These are phyloP conservation scores for Anoura caudifer DNA, from an alignment of 2,113 vertebrate genomes.

Conservation along the genomic window DNA sequence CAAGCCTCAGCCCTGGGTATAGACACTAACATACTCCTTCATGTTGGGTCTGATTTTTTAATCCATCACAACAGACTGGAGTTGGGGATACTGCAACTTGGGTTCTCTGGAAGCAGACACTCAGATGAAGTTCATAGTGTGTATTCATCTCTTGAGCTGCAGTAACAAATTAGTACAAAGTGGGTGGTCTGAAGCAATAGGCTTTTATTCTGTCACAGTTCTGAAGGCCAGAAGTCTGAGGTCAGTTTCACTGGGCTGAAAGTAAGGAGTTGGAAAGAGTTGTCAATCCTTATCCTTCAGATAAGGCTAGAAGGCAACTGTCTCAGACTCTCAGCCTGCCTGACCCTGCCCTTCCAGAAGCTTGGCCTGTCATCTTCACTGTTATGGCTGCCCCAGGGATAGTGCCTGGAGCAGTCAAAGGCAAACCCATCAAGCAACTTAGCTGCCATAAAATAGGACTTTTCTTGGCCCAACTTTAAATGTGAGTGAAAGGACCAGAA, in stretches of 20 bases:
- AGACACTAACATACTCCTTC: background rate
- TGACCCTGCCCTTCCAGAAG: background rate
- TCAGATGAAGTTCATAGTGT: background rate
- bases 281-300: background rate
- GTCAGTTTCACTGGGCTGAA: background rate
- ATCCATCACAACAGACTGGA: background rate
- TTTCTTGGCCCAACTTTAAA: background rate
- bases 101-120: background rate
- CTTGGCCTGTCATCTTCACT: background rate
- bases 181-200: background rate
- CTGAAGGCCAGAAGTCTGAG: background rate
- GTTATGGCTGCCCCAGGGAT: background rate
- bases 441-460: background rate
- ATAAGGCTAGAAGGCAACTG: background rate
- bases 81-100: background rate
- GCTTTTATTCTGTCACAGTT: constrained; percentile 9
- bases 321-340: background rate
- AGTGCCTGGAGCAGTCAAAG: background rate
- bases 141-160: background rate
- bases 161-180: background rate
- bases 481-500: background rate
- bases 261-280: background rate
- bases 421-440: background rate
- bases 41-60: background rate
- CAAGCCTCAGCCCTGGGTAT: background rate